Percentiles rank a stretch among this genome's conserved stretches.
phyloP scores from a whole-genome alignment of 2,797 vertebrate species.

The Clarias fuscus region DNA sequence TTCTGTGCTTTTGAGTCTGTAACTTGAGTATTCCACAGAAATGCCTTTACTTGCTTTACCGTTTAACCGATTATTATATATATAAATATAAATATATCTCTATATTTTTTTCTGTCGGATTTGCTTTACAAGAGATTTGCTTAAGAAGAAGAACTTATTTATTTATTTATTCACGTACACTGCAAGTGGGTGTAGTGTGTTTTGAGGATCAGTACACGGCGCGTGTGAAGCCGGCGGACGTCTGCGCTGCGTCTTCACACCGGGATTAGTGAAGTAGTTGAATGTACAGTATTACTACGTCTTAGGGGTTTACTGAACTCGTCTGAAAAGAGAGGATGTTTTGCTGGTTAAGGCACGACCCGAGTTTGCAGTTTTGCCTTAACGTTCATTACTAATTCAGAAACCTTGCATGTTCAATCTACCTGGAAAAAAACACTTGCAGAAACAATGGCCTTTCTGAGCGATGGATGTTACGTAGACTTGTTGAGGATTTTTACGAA shows the following conservation, averaged over 20 bases:
- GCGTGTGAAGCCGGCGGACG: constrained; percentile 9
- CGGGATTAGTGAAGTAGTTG: constrained; percentile 44
- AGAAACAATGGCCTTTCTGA: constrained; percentile 25
- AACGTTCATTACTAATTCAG: constrained; percentile 38
- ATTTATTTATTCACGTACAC: constrained; percentile 62
- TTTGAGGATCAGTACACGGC: constrained; percentile 30
- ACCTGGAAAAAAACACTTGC: constrained; percentile 36
- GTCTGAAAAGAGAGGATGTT: constrained; percentile 41
- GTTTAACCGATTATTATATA: constrained; percentile 32
- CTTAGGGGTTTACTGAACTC: constrained; percentile 46
- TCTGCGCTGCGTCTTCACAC: constrained; percentile 18
- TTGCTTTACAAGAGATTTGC: constrained; percentile 52
- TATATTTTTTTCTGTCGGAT: constrained; percentile 25
- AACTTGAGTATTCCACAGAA: constrained; percentile 55
- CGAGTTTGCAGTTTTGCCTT: constrained; percentile 53
- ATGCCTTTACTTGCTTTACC: constrained; percentile 54
- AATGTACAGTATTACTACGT: constrained; percentile 60
- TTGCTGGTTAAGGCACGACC: constrained; percentile 49
- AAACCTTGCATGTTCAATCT: constrained; percentile 47
- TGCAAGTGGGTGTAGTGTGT: constrained; percentile 48
- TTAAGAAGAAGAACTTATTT: constrained; percentile 50
- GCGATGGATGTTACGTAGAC: constrained; percentile 1
- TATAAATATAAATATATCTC: constrained; percentile 22
- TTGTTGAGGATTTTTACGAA: background rate
- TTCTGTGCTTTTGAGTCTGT: constrained; percentile 52